Evolutionary conservation across 2,888 invertebrate genomes (phyloP), one percentile per base, ranked within the genome.

Genomic region (Tenthredo distinguenda): DNA sequence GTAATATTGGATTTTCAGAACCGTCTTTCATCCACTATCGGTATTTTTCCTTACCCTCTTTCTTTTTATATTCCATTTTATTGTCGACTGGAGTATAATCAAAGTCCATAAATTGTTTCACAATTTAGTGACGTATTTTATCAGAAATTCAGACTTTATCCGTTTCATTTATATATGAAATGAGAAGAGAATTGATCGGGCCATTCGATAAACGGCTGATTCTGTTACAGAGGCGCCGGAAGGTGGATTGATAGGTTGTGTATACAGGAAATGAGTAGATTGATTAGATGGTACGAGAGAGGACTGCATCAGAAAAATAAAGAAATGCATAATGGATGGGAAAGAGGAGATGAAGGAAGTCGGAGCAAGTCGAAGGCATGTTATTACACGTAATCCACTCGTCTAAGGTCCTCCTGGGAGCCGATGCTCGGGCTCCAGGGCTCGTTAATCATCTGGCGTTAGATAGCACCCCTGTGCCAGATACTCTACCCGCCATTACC

Each of bases 331-430:
- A 79, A 68, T 12, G 47, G 31, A 82, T n/a, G 5, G 34, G 31
- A 26, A 47, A 68, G 7, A 62, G 62, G 34, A 37, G 58, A n/a
- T 40, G 37, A 18, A 81, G 34, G 37, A 81, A 40, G 62, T 18
- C 40, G 83, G 7, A 65, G 83, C n/a, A 47, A 83, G 83, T 83
- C 68, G 83, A 68, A 43, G 71, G 83, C 31, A 83, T 83, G 43
- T 71, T 83, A 83, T 83, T 83, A 47, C 68, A 47, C 26, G 68
- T 83, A 83, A 83, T 83, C 83, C 68, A 83, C 83, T 83, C 65
- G 71, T 83, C 65, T n/a, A 68, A 83, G 71, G 26, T 65, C 43
- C 68, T 83, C 83, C 6, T 7, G 43, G 68, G 68, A 83, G 40
- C 40, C 21, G 40, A 7, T 71, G 83, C 82, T n/a, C 26, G 6